A percentile compares a stretch with the other conserved stretches of the same genome.
phyloP scores from a whole-genome alignment of 2,888 invertebrate species.

The Bedellia somnulentella region DNA sequence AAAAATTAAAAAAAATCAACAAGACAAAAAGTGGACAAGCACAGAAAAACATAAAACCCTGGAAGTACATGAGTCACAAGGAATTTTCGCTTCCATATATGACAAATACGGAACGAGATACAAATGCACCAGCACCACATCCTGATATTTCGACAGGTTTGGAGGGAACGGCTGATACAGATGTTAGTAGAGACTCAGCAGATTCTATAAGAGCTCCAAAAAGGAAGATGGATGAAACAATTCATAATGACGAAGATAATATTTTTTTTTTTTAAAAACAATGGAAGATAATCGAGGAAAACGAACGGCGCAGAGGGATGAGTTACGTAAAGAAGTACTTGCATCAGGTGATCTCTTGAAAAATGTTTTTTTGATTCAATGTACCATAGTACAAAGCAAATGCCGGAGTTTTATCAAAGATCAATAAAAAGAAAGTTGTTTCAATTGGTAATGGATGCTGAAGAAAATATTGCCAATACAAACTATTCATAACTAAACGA shows the following conservation, averaged over 20 bases:
- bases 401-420: slow-evolving; percentile 12
- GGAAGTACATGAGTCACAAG: slow-evolving; percentile 11
- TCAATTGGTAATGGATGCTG: slow-evolving; percentile 12
- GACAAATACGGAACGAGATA: slow-evolving; percentile 8
- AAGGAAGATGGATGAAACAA: slow-evolving; percentile 6
- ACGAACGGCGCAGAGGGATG: slow-evolving; percentile 10
- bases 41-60: slow-evolving; percentile 10
- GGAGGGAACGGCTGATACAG: slow-evolving; percentile 6
- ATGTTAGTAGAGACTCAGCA: slow-evolving; percentile 8
- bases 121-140: slow-evolving; percentile 6
- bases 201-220: slow-evolving; percentile 5
- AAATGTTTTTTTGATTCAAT: slow-evolving; percentile 11
- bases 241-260: slow-evolving; percentile 7
- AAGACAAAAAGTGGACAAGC: slow-evolving; percentile 11
- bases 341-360: slow-evolving; percentile 10
- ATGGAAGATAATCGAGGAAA: slow-evolving; percentile 9
- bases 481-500: slow-evolving; percentile 9
- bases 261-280: slow-evolving; percentile 8
- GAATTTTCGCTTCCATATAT: slow-evolving; percentile 10
- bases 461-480: slow-evolving; percentile 12
- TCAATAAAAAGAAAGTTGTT: slow-evolving; percentile 13
- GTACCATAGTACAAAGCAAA: slow-evolving; percentile 12
- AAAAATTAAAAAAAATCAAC: slow-evolving; percentile 10
- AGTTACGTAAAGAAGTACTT: slow-evolving; percentile 10
- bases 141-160: slow-evolving; percentile 9